Percentiles rank a stretch among this genome's conserved stretches.
phyloP scores from a whole-genome alignment of 2,888 invertebrate species.

The Cheiracanthium punctorium region DNA sequence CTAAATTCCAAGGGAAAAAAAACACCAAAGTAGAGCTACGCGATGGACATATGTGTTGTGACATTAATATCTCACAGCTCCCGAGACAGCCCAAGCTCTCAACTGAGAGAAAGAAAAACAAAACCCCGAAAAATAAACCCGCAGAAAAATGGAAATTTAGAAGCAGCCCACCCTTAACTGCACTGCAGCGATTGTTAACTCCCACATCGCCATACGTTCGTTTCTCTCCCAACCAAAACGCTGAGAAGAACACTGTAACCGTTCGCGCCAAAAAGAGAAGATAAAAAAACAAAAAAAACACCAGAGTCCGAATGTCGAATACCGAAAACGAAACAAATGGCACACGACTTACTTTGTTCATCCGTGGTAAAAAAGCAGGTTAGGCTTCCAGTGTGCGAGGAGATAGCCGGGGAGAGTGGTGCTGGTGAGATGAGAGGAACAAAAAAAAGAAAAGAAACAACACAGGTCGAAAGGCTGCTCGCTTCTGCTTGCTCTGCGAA shows the following conservation, averaged over 20 bases:
- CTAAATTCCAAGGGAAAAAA: no score
- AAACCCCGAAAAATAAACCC: no score
- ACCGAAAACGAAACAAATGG: neutral
- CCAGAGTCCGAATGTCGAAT: neutral
- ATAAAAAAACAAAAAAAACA: neutral
- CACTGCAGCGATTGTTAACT: conserved; percentile 13
- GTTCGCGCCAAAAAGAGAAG: neutral
- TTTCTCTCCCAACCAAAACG: neutral
- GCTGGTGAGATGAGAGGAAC: no score
- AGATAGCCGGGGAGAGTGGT: neutral
- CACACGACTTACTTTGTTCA: neutral
- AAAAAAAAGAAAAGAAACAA: no score
- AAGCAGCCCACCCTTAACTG: conserved; percentile 6
- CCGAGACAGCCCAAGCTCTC: neutral
- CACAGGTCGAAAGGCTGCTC: no score
- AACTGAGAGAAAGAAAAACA: neutral
- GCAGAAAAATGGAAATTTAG: no score
- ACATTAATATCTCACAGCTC: no score
- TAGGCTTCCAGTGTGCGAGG: neutral
- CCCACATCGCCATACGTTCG: conserved; percentile 14
- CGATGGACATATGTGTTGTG: no score
- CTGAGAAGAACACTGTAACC: neutral
- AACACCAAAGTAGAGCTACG: no score
- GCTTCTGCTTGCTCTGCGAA: no score
- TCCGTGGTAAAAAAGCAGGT: neutral